These are phyloP conservation scores for Drosophila ananassae DNA, from an alignment of 1,140 invertebrate species.

Conservation along the genomic window DNA sequence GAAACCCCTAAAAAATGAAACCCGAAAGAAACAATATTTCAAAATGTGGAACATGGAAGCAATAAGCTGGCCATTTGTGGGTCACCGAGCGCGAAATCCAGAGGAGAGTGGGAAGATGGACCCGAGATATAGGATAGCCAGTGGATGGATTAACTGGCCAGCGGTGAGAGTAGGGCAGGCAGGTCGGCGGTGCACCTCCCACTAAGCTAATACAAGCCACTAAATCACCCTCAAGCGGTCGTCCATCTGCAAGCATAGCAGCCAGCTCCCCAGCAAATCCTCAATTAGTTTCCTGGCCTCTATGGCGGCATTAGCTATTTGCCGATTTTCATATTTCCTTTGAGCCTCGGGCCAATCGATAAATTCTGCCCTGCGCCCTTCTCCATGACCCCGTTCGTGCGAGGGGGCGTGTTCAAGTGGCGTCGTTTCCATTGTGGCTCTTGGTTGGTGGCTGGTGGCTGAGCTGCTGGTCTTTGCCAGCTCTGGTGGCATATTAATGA, in stretches of 20 bases:
- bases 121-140: not conserved
- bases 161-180: slow-evolving; percentile 18
- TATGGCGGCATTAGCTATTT: slow-evolving; percentile 10
- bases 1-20: slow-evolving; percentile 7
- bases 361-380: slow-evolving; percentile 9
- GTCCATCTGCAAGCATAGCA: slow-evolving; percentile 16
- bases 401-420: slow-evolving; percentile 41
- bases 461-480: slow-evolving; percentile 34
- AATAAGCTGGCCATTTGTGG: slow-evolving; percentile 38
- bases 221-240: slow-evolving; percentile 50
- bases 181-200: slow-evolving; percentile 17
- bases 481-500: slow-evolving; percentile 36
- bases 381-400: slow-evolving; percentile 18
- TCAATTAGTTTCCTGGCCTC: slow-evolving; percentile 30
- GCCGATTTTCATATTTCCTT: slow-evolving; percentile 48
- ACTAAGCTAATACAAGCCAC: slow-evolving; percentile 23
- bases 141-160: slow-evolving; percentile 44
- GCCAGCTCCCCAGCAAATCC: slow-evolving; percentile 33
- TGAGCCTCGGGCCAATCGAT: slow-evolving; percentile 27
- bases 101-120: not conserved
- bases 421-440: slow-evolving; percentile 12
- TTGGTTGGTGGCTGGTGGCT: slow-evolving; percentile 5
- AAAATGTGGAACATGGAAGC: slow-evolving; percentile 47
- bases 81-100: slow-evolving; percentile 29
- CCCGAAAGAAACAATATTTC: slow-evolving; percentile 16